phyloP scores from a whole-genome alignment of 2,888 invertebrate species.

The Heteromurus nitidus region DNA sequence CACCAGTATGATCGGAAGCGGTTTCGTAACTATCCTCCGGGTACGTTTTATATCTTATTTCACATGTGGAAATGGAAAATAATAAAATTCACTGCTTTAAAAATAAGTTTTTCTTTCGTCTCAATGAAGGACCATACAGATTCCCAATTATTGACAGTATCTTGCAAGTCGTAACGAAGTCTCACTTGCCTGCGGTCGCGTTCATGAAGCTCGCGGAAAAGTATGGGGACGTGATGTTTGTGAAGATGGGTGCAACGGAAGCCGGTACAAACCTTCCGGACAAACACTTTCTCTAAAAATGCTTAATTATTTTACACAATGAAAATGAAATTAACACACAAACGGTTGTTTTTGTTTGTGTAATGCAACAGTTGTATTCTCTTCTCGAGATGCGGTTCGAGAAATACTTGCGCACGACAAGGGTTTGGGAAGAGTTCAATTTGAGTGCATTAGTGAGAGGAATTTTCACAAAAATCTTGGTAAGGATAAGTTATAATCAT shows the following conservation, averaged over 20 bases:
- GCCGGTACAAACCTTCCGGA: constrained; percentile 12
- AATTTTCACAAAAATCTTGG: constrained; percentile 26
- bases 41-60: neutral
- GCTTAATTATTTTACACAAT: neutral
- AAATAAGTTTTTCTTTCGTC: too few relatives aligned
- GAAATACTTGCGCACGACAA: constrained; percentile 36
- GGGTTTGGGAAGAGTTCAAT: constrained; percentile 19
- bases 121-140: constrained; percentile 24
- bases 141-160: constrained; percentile 40
- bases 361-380: constrained; percentile 13
- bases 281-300: neutral
- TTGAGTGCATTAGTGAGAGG: constrained; percentile 11
- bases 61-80: too few relatives aligned
- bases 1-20: neutral
- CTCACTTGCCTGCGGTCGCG: neutral
- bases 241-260: constrained; percentile 27
- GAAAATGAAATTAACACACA: neutral
- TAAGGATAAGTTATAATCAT: too few relatives aligned
- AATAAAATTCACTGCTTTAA: neutral
- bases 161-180: neutral
- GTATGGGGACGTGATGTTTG: constrained; percentile 46
- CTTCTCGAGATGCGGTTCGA: neutral
- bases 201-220: constrained; percentile 19
- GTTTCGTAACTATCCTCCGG: constrained; percentile 10
- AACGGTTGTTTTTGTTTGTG: neutral